Evolutionary conservation across 2,888 invertebrate genomes (phyloP).

Genomic region (Caenorhabditis panamensis): DNA sequence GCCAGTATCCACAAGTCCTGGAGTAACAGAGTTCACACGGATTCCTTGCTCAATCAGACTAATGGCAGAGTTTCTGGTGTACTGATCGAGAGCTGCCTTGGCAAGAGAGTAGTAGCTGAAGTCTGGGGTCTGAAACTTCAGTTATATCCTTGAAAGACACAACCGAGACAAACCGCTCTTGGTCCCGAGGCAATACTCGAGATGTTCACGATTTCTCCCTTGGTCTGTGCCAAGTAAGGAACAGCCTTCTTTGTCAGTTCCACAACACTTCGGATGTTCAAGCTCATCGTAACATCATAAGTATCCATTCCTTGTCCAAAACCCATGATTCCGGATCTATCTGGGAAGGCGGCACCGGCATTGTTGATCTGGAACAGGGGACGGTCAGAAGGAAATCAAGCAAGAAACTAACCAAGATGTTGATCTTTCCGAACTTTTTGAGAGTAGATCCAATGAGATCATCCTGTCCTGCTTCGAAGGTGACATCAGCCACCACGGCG

Average conservation of each 20-base stretch:
- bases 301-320: slow-evolving; percentile 18
- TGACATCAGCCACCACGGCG: slow-evolving; percentile 38
- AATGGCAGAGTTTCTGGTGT: slow-evolving; percentile 17
- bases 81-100: slow-evolving; percentile 27
- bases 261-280: slow-evolving; percentile 39
- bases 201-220: slow-evolving; percentile 63
- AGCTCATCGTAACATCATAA: slow-evolving; percentile 10
- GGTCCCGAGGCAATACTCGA: slow-evolving; percentile 43
- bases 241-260: slow-evolving; percentile 44
- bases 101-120: slow-evolving; percentile 18
- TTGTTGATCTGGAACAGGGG: slow-evolving; percentile 23
- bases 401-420: slow-evolving; percentile 29
- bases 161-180: slow-evolving; percentile 17
- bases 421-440: slow-evolving; percentile 36
- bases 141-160: background rate
- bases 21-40: slow-evolving; percentile 33
- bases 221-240: slow-evolving; percentile 47
- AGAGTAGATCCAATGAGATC: slow-evolving; percentile 28
- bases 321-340: slow-evolving; percentile 22
- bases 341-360: slow-evolving; percentile 31
- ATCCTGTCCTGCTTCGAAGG: slow-evolving; percentile 25
- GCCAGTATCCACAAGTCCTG: slow-evolving; percentile 27
- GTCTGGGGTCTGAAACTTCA: slow-evolving; percentile 8
- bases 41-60: slow-evolving; percentile 22
- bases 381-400: background rate